phyloP scores from a whole-genome alignment of 2,113 vertebrate genomes.

The Perognathus longimembris region DNA sequence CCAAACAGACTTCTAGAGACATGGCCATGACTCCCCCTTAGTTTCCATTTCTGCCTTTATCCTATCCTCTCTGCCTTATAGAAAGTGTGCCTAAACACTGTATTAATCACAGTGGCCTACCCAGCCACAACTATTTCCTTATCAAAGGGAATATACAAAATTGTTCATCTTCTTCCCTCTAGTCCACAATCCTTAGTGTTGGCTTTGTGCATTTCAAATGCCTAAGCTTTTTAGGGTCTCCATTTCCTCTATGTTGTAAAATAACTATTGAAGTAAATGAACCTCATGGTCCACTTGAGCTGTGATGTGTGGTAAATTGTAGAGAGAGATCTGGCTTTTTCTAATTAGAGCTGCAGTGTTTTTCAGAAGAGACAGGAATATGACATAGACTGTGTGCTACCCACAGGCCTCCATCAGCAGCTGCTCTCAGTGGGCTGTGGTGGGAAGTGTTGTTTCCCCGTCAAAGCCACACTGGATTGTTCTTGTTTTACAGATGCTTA shows the following conservation, averaged over 20 bases:
- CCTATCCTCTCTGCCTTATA: background rate
- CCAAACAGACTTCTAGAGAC: accelerated
- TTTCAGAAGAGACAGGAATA: background rate
- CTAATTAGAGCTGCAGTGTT: background rate
- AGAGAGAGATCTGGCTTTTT: background rate
- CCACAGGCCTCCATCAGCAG: accelerated
- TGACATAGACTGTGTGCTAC: background rate
- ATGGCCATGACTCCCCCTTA: too few species aligned
- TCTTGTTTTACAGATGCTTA: constrained; percentile 84
- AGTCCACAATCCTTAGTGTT: background rate
- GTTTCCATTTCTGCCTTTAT: too few species aligned
- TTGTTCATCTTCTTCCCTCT: too few species aligned
- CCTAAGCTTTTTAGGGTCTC: background rate
- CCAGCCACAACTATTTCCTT: background rate
- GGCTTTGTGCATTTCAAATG: background rate
- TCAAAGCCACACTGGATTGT: constrained; percentile 77
- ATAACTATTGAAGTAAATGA: too few species aligned
- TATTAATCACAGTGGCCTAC: background rate
- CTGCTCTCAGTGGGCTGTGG: too few species aligned
- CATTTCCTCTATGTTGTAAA: background rate
- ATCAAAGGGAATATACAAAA: background rate
- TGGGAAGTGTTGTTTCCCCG: background rate
- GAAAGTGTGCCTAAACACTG: background rate
- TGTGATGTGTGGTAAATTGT: too few species aligned
- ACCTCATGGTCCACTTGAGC: too few species aligned